Evolutionary conservation across 2,113 vertebrate species (phyloP).

Genomic region (Ameiurus melas): DNA sequence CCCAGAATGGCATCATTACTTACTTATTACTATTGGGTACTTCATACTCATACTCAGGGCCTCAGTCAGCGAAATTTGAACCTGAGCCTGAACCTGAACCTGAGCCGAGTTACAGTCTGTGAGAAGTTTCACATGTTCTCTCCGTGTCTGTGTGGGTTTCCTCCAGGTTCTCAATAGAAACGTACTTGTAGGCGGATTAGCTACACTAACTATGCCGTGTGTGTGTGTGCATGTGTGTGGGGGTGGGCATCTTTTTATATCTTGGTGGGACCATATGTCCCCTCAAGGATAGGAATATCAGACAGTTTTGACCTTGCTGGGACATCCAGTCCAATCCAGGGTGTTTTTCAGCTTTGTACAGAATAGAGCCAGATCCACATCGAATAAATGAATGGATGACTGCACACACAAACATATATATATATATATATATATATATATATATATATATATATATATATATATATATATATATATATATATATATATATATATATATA

Average conservation of each 20-base stretch:
- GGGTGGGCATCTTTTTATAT: not conserved
- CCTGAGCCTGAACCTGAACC: not conserved
- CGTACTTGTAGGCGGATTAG: not conserved
- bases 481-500: too few species aligned
- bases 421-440: too few species aligned
- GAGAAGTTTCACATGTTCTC: not conserved
- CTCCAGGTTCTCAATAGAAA: not conserved
- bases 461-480: too few species aligned
- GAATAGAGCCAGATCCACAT: not conserved
- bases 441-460: too few species aligned
- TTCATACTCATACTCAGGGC: not conserved
- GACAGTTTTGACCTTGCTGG: constrained; percentile 6
- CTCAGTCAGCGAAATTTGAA: not conserved
- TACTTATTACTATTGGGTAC: not conserved
- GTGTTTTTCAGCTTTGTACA: not conserved
- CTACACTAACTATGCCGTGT: not conserved
- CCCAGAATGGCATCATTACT: too few species aligned
- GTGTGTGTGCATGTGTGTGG: not conserved
- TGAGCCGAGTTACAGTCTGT: not conserved
- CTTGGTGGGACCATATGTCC: not conserved
- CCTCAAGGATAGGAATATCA: not conserved
- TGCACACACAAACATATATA: not conserved
- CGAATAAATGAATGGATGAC: not conserved
- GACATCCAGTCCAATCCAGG: not conserved
- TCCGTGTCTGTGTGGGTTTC: not conserved